Evolutionary conservation across 2,888 invertebrate species (phyloP), one percentile per base, ranked within the genome.

Genomic region (Syritta pipiens): DNA sequence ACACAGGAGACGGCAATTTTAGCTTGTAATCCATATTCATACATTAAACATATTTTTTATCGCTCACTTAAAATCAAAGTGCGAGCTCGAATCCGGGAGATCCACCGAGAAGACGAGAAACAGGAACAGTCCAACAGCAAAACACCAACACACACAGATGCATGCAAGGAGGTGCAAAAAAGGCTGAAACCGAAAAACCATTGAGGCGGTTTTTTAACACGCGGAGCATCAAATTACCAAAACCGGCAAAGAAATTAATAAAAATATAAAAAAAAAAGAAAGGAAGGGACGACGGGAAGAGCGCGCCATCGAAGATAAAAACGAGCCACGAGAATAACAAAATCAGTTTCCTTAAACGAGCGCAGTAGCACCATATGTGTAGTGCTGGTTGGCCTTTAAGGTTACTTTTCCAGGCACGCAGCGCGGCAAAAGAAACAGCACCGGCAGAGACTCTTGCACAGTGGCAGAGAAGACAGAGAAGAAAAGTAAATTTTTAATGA

Each of bases 191-290:
- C 81, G 84, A 83, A 83, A 84, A 84, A 83, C 83, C 83, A 84
- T 82, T 84, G 84, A 84, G 84, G 84, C 84, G 84, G 84, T 84
- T 83, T 84, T 84, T 84, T 84, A 85, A 85, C 84, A 84, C 84
- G 84, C 83, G 83, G 84, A 83, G 85, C 84, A 85, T 85, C 85
- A 84, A 85, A 85, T 85, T 85, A 85, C 85, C 77, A 82, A 83
- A 81, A 82, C 60, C 62, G 67, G 82, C 81, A 81, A 83, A 83
- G 75, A 72, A 67, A 81, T 69, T 76, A 82, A 75, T 65, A 79
- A 81, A 76, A 60, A 81, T 71, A 59, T 46, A 75, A 69, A 79
- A 20, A 46, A 46, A 57, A 76, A 53, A 19, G 42, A 9, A 53
- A 28, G 17, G 1, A 24, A 63, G 3, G 5, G 9, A 12, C n/a